Percentiles rank a stretch among this genome's conserved stretches.
These are phyloP conservation scores for Naso thynnoides DNA, from an alignment of 2,797 vertebrate species.

Conservation along the genomic window DNA sequence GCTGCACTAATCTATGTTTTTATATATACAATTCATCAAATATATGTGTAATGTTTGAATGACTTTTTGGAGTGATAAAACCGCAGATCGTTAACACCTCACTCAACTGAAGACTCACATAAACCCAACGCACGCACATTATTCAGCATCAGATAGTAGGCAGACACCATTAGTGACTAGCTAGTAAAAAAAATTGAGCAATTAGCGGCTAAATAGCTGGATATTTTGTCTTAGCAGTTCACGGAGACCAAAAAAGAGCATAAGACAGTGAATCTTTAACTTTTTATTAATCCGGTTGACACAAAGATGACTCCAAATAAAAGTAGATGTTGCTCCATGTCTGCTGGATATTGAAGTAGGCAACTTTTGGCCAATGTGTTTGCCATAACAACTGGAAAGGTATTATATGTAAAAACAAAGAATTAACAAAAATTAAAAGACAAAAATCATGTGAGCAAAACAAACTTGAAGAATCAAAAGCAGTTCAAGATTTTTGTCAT, in stretches of 20 bases:
- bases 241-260: not conserved
- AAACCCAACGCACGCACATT: too few species aligned
- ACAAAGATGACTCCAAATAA: not conserved
- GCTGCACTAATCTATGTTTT: not conserved
- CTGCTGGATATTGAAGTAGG: not conserved
- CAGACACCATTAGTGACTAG: too few species aligned
- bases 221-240: not conserved
- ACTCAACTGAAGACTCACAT: too few species aligned
- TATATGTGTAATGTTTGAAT: not conserved
- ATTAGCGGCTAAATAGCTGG: not conserved
- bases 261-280: not conserved
- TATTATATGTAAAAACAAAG: too few species aligned
- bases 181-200: not conserved
- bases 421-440: not conserved
- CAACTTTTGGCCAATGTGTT: not conserved
- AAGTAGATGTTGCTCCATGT: not conserved
- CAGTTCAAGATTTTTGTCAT: too few species aligned
- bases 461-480: not conserved
- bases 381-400: not conserved
- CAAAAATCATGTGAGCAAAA: not conserved
- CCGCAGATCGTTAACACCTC: too few species aligned
- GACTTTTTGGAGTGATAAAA: too few species aligned
- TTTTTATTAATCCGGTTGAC: not conserved
- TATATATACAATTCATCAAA: not conserved
- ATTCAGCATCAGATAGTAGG: too few species aligned